Percentiles rank a stretch among this genome's conserved stretches.
phyloP scores from a whole-genome alignment of 30 jellyfish, hydroid and myxozoan species.

The Aurelia sp. region DNA sequence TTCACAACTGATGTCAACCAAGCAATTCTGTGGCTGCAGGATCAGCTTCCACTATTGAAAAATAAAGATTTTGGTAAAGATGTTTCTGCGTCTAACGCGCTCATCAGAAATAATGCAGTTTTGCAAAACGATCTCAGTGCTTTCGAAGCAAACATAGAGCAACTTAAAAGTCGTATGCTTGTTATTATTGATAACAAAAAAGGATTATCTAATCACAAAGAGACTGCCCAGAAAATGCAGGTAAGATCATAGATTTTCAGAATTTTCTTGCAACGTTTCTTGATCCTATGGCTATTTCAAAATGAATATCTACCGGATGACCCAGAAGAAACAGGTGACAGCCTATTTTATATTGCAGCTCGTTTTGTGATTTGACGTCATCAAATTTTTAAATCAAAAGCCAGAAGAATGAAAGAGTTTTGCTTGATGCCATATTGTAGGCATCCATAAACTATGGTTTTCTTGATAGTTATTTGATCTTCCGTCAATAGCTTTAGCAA shows the following conservation, averaged over 20 bases:
- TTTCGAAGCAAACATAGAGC: conserved; percentile 17
- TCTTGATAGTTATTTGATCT: too few species aligned
- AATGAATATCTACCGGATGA: too few species aligned
- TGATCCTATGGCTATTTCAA: too few species aligned
- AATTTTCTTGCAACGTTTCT: too few species aligned
- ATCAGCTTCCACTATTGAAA: conserved; percentile 40
- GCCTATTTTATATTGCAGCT: too few species aligned
- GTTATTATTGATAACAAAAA: background rate
- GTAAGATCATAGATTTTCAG: background rate
- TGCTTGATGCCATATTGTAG: too few species aligned
- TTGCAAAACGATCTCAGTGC: conserved; percentile 38
- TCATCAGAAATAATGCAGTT: conserved; percentile 33
- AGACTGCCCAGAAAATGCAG: conserved; percentile 17
- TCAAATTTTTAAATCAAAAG: too few species aligned
- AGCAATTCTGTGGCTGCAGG: conserved; percentile 58
- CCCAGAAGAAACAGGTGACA: too few species aligned
- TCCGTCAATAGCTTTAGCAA: too few species aligned
- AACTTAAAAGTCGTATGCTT: conserved; percentile 30
- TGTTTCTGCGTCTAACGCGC: conserved; percentile 27
- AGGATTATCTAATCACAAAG: background rate
- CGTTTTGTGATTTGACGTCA: too few species aligned
- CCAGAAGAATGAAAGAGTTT: too few species aligned
- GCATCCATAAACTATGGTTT: too few species aligned
- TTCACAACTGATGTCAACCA: conserved; percentile 46
- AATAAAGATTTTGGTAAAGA: conserved; percentile 61